Evolutionary conservation across 2,113 vertebrate species (phyloP).

Genomic region (Excalfactoria chinensis): DNA sequence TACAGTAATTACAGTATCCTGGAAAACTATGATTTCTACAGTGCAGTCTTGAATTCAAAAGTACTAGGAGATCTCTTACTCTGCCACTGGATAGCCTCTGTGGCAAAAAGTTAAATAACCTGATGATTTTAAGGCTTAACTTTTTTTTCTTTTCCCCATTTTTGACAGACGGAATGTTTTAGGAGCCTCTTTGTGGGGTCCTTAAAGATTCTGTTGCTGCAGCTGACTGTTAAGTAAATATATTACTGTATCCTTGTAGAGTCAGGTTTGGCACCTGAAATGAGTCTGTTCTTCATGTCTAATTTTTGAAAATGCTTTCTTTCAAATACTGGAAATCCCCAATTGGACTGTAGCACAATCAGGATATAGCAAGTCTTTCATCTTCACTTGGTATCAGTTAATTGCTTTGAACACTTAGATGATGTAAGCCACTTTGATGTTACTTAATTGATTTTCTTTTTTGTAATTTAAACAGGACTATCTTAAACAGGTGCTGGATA

Average conservation of each 20-base stretch:
- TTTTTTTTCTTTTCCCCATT: not conserved
- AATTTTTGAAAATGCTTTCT: not conserved
- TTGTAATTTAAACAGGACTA: slow-evolving; percentile 88
- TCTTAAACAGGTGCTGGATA: slow-evolving; percentile 99
- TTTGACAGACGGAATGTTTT: not conserved
- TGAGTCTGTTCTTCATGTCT: not conserved
- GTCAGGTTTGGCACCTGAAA: slow-evolving; percentile 39
- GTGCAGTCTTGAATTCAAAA: not conserved
- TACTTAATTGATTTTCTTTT: slow-evolving; percentile 49
- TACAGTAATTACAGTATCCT: not conserved
- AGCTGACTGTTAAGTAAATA: slow-evolving; percentile 2
- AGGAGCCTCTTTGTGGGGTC: not conserved
- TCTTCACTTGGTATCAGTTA: slow-evolving; percentile 33
- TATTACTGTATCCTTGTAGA: not conserved
- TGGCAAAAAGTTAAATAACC: not conserved
- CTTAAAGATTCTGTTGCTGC: not conserved
- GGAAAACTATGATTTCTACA: slow-evolving; percentile 45
- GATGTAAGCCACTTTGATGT: slow-evolving; percentile 38
- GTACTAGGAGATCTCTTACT: not conserved
- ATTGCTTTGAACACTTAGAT: slow-evolving; percentile 30
- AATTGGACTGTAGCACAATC: slow-evolving; percentile 2
- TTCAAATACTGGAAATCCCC: slow-evolving; percentile 24
- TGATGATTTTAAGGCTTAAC: not conserved
- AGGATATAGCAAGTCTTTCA: slow-evolving; percentile 4
- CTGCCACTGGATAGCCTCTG: not conserved